Percentiles rank a stretch among this genome's conserved stretches.
phyloP scores from a whole-genome alignment of 1,140 invertebrate genomes.

The Zaprionus lachaisei region DNA sequence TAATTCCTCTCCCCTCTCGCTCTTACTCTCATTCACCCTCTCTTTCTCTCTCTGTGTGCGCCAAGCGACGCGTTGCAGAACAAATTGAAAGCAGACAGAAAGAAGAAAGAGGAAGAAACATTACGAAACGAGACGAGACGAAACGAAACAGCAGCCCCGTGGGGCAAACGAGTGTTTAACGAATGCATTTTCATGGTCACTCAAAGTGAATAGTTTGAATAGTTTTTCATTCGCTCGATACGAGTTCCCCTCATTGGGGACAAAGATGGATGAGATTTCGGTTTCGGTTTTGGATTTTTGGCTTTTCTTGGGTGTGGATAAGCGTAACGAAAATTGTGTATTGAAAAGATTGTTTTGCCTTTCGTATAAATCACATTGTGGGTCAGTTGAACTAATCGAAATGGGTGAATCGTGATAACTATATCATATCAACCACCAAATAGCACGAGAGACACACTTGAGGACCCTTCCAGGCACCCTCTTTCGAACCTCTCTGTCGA shows the following conservation, averaged over 20 bases:
- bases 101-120: background rate
- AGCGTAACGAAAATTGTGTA: conserved; percentile 64
- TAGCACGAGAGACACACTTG: too few species aligned
- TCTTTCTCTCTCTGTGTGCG: background rate
- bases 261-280: conserved; percentile 59
- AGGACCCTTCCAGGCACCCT: background rate
- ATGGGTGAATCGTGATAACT: conserved; percentile 60
- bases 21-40: background rate
- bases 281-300: background rate
- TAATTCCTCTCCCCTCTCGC: conserved; percentile 43
- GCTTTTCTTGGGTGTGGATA: conserved; percentile 54
- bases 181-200: conserved; percentile 82
- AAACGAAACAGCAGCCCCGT: conserved; percentile 27
- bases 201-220: conserved; percentile 65
- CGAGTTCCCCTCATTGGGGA: background rate
- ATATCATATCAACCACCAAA: conserved; percentile 22
- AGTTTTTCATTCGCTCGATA: conserved; percentile 35
- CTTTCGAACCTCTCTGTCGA: background rate
- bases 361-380: background rate
- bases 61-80: conserved; percentile 74
- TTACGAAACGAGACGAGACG: background rate
- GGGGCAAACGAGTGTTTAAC: conserved; percentile 60
- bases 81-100: conserved; percentile 64
- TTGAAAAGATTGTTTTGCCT: conserved; percentile 52
- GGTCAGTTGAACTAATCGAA: conserved; percentile 45